Conservation (phyloP, 2,888 invertebrate genomes). For the Sinotaia quadrata region DNA sequence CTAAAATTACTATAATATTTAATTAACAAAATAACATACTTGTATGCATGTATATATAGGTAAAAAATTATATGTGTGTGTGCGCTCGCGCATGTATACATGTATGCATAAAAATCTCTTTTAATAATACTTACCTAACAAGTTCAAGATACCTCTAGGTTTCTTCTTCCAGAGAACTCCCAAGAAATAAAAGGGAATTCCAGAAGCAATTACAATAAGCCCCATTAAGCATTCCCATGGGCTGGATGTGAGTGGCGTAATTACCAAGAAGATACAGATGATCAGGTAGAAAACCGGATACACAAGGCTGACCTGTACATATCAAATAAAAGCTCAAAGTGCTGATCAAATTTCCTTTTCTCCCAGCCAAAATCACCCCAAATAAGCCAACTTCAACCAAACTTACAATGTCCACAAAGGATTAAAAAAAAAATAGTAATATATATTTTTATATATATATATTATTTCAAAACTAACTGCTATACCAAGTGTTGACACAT, state of each 20-base stretch:
- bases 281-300: conserved; percentile 68
- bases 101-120: too few relatives aligned
- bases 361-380: not conserved
- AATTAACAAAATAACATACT: too few relatives aligned
- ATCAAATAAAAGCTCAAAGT: not conserved
- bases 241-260: conserved; percentile 64
- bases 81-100: too few relatives aligned
- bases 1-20: too few relatives aligned
- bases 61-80: not conserved
- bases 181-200: conserved; percentile 85
- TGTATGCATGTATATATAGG: too few relatives aligned
- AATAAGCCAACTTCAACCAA: too few relatives aligned
- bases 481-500: too few relatives aligned
- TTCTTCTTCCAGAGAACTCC: conserved; percentile 72
- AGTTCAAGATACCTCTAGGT: conserved; percentile 51
- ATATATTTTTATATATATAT: too few relatives aligned
- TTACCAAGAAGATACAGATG: conserved; percentile 64
- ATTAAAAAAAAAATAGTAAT: too few relatives aligned
- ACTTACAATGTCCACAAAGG: too few relatives aligned
- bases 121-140: conserved; percentile 50
- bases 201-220: conserved; percentile 62
- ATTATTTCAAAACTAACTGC: too few relatives aligned
- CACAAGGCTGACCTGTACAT: conserved; percentile 61
- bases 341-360: not conserved
- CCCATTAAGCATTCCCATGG: conserved; percentile 68